Evolutionary conservation across 2,797 vertebrate genomes (phyloP), one percentile per base, ranked within the genome.

Genomic region (Pogonophryne albipinna): DNA sequence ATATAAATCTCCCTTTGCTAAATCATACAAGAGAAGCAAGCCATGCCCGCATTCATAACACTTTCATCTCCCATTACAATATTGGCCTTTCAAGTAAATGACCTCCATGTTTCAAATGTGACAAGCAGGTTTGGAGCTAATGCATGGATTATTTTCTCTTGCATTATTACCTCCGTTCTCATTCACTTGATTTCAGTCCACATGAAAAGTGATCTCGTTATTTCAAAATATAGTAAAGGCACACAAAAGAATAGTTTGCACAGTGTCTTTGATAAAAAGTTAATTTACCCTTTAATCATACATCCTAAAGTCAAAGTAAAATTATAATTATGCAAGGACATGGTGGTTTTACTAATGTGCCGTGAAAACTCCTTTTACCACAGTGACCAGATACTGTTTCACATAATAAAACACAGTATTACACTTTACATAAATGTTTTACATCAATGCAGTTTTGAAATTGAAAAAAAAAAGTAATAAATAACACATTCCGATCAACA

Each of bases 41-140:
- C 66, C 41, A 10, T 68, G 50, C 66, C 42, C 74, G 74, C 34
- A 86, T 85, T 88, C 73, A 82, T 73, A 79, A 80, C 75, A 83
- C 67, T 90, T 91, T 90, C 74, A 85, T 88, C 73, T 90, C 55
- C 74, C 49, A 83, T 87, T 85, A 82, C 53, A 89, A 87, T 89
- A 85, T 82, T 86, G 76, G 76, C 74, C 86, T 91, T 92, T 93
- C 2, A 31, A 87, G 55, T 73, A 91, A 92, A 91, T 89, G 77
- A 88, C 84, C 71, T 87, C 80, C 80, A 89, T 92, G 82, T 85
- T 90, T 92, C 86, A 88, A 81, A 89, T 74, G 58, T 82, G 88
- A 88, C 87, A 88, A 81, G 86, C 77, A 78, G 63, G 76, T 82
- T 86, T 88, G 70, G 51, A 84, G 57, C 71, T 79, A 86, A 83